Conservation (phyloP, 2,888 invertebrate genomes). For the Acanthopleura granulata region DNA sequence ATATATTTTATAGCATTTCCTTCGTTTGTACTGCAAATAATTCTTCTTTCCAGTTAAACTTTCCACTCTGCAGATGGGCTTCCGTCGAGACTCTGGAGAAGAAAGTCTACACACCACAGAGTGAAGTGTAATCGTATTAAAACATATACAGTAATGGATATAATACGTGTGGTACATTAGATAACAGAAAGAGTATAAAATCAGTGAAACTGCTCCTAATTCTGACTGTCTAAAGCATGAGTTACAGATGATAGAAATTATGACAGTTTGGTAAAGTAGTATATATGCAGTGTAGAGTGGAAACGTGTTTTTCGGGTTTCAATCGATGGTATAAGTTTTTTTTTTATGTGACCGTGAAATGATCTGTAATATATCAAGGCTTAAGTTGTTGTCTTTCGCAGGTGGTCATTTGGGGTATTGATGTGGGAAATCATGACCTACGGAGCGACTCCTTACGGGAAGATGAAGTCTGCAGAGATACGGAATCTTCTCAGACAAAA, state of each 20-base stretch:
- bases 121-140: slow-evolving; percentile 54
- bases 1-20: no score
- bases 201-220: no score
- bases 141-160: no score
- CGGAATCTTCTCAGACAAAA: slow-evolving; percentile 84
- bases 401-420: slow-evolving; percentile 74
- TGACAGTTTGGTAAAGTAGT: not conserved
- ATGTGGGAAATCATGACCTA: slow-evolving; percentile 75
- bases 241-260: no score
- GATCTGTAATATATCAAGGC: no score
- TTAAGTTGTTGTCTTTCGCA: slow-evolving; percentile 27
- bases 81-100: slow-evolving; percentile 59
- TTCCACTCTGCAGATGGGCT: slow-evolving; percentile 42
- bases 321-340: no score
- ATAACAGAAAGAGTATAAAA: no score
- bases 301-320: no score
- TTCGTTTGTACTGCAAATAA: no score
- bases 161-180: no score
- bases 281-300: not conserved
- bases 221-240: no score
- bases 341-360: not conserved
- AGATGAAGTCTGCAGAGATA: slow-evolving; percentile 74
- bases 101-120: slow-evolving; percentile 56
- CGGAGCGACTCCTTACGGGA: slow-evolving; percentile 80
- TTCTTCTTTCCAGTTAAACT: no score